Percentiles rank a stretch among this genome's conserved stretches.
These are phyloP conservation scores for Leguminivora glycinivorella DNA, from an alignment of 1,140 invertebrate species.

Conservation along the genomic window DNA sequence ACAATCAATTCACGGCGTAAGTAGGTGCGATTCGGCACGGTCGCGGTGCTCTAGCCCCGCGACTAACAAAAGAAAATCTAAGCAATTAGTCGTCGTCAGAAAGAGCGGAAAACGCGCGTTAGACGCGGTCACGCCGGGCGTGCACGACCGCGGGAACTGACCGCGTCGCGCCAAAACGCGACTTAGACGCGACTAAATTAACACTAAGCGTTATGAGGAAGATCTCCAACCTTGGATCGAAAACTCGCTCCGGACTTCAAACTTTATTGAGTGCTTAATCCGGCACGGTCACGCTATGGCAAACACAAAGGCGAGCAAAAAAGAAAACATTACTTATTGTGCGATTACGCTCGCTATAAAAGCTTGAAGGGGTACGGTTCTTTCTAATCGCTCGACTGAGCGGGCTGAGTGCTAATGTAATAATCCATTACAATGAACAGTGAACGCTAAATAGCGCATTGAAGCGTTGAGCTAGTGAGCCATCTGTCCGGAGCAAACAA, in stretches of 20 bases:
- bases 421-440: conserved; percentile 77
- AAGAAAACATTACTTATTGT: conserved; percentile 58
- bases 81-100: conserved; percentile 78
- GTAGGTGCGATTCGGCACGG: conserved; percentile 75
- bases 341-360: conserved; percentile 50
- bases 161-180: conserved; percentile 68
- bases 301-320: conserved; percentile 38
- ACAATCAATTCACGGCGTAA: conserved; percentile 76
- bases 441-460: conserved; percentile 75
- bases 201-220: not conserved
- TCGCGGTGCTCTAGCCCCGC: conserved; percentile 63
- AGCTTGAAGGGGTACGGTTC: conserved; percentile 56
- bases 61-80: conserved; percentile 78
- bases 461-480: conserved; percentile 60
- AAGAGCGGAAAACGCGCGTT: conserved; percentile 78
- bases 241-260: conserved; percentile 40
- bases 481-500: conserved; percentile 73
- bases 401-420: conserved; percentile 77
- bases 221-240: conserved; percentile 35
- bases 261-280: conserved; percentile 54
- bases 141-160: conserved; percentile 55
- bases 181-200: conserved; percentile 38
- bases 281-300: conserved; percentile 48
- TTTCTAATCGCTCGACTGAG: conserved; percentile 68
- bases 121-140: conserved; percentile 71